Conservation (phyloP, 2,888 invertebrate species). For the Erebia ligea region DNA sequence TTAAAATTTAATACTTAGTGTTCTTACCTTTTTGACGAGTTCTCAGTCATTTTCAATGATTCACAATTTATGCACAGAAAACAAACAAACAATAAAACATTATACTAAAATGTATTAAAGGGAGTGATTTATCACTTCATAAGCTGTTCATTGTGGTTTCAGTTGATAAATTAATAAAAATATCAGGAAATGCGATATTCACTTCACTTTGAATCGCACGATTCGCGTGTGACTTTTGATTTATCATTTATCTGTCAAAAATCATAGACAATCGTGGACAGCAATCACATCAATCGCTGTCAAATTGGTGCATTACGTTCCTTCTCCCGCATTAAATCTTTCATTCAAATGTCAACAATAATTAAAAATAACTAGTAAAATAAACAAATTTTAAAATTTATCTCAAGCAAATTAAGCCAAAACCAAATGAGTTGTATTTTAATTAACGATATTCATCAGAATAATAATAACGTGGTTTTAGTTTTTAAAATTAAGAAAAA, state of each 20-base stretch:
- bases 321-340: neutral
- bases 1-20: slow-evolving; percentile 21
- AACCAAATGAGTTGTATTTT: neutral
- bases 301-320: slow-evolving; percentile 27
- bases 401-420: neutral
- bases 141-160: slow-evolving; percentile 41
- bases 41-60: slow-evolving; percentile 73
- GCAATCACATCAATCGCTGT: slow-evolving; percentile 36
- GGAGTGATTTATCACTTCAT: slow-evolving; percentile 39
- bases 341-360: neutral
- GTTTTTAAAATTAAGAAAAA: neutral
- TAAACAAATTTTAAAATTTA: neutral
- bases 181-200: slow-evolving; percentile 27
- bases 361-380: no score
- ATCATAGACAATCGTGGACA: slow-evolving; percentile 37
- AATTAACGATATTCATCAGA: neutral
- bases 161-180: slow-evolving; percentile 29
- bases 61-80: slow-evolving; percentile 53
- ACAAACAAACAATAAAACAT: slow-evolving; percentile 58
- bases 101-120: slow-evolving; percentile 44
- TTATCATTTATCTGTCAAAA: slow-evolving; percentile 38
- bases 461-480: neutral
- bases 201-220: slow-evolving; percentile 45
- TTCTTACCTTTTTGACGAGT: slow-evolving; percentile 78
- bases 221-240: slow-evolving; percentile 39